phyloP scores from a whole-genome alignment of 2,797 vertebrate species.

The Mionectes olivaceus region DNA sequence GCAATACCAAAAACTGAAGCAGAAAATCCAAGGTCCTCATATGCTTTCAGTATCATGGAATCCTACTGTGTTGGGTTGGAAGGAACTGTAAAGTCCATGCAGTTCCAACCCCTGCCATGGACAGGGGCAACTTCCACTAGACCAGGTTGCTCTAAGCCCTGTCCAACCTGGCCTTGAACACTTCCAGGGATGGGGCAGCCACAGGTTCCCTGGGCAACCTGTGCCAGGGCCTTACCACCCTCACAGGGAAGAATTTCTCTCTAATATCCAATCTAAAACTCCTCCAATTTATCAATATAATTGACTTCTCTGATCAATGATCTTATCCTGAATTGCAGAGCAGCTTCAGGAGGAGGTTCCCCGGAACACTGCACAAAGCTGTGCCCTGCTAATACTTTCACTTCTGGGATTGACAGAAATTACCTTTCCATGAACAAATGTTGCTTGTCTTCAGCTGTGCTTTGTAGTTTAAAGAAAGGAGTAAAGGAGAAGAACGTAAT shows the following conservation, averaged over 20 bases:
- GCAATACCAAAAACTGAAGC: not conserved
- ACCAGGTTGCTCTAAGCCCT: not conserved
- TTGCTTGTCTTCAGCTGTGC: not conserved
- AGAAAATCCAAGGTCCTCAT: not conserved
- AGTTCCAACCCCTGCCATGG: not conserved
- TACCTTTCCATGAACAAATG: not conserved
- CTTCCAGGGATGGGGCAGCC: not conserved
- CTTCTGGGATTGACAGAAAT: not conserved
- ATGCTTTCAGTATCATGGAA: not conserved
- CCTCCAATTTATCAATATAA: not conserved
- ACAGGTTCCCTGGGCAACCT: not conserved
- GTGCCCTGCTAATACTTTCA: not conserved
- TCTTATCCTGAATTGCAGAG: not conserved
- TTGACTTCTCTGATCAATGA: not conserved
- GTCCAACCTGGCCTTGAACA: not conserved
- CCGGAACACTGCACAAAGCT: not conserved
- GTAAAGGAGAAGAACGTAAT: not conserved
- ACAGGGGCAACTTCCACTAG: not conserved
- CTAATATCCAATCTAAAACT: not conserved
- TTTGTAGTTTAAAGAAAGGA: not conserved
- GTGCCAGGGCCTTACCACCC: not conserved
- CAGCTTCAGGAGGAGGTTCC: not conserved
- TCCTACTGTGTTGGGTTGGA: not conserved
- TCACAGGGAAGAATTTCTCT: not conserved
- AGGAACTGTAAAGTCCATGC: not conserved